Evolutionary conservation across 2,113 vertebrate species (phyloP).

Genomic region (Plecotus auritus): DNA sequence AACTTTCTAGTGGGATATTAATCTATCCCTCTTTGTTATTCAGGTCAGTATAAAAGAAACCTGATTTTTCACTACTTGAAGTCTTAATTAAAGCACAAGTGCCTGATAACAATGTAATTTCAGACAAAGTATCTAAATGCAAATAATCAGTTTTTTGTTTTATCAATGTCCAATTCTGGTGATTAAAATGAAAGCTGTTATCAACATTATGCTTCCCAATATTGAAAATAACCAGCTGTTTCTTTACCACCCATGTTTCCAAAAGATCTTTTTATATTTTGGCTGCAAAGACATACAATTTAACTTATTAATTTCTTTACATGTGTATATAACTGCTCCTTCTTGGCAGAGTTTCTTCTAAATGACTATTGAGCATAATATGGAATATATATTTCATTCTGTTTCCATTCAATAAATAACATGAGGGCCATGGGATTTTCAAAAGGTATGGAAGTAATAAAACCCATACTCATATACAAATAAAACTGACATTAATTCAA

Average conservation of each 20-base stretch:
- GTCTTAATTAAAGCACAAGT: neutral
- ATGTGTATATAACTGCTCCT: neutral
- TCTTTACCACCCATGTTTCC: neutral
- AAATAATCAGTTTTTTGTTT: constrained; percentile 14
- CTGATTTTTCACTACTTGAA: neutral
- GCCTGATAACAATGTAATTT: neutral
- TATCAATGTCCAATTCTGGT: neutral
- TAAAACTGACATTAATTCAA: neutral
- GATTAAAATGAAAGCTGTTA: neutral
- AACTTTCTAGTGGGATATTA: neutral
- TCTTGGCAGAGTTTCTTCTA: neutral
- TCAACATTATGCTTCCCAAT: neutral
- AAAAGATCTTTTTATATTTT: neutral
- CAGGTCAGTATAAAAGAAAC: neutral
- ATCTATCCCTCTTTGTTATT: neutral
- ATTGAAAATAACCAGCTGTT: neutral
- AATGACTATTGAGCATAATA: neutral
- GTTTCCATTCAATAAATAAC: constrained; percentile 20
- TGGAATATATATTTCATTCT: neutral
- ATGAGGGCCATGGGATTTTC: neutral
- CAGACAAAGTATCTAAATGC: neutral
- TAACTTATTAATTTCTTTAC: neutral
- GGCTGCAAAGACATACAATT: neutral
- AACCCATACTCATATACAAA: neutral
- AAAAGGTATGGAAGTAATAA: neutral